These are phyloP conservation scores for Trematocara nigrifrons DNA, from an alignment of 2,113 vertebrate species.

Conservation along the genomic window DNA sequence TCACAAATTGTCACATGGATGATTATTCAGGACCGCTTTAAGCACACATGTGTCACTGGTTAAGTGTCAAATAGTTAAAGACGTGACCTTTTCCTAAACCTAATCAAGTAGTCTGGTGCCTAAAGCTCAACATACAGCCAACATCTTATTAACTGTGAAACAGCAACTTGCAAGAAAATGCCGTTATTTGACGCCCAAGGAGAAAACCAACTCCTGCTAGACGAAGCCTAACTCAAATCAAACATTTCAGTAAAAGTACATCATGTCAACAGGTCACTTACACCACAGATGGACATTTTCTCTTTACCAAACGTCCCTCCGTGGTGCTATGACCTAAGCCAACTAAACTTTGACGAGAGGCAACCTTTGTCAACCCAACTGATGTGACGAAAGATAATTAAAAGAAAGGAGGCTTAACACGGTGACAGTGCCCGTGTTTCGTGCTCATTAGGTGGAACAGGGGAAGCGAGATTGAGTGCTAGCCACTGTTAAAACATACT, in stretches of 20 bases:
- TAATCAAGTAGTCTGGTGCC: not conserved
- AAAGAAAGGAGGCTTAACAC: not conserved
- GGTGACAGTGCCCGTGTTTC: not conserved
- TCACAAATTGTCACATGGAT: not conserved
- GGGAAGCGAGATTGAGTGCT: not conserved
- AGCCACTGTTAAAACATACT: not conserved
- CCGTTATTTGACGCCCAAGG: not conserved
- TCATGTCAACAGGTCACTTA: not conserved
- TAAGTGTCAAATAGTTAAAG: not conserved
- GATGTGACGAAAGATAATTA: not conserved
- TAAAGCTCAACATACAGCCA: not conserved
- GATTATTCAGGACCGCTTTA: not conserved
- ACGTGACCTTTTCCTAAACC: not conserved
- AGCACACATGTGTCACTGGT: not conserved
- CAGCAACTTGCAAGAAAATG: rapidly evolving
- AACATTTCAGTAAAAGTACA: not conserved
- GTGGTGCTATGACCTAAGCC: not conserved
- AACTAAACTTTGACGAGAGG: not conserved
- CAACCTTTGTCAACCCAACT: not conserved
- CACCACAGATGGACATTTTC: not conserved
- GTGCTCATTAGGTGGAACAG: constrained; percentile 18
- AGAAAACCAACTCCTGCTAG: not conserved
- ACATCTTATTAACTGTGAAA: not conserved
- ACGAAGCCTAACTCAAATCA: not conserved
- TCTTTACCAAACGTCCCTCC: not conserved